These are phyloP conservation scores for Hydractinia symbiolongicarpus DNA, from an alignment of 30 jellyfish, hydroid and myxozoan species.

Conservation along the genomic window DNA sequence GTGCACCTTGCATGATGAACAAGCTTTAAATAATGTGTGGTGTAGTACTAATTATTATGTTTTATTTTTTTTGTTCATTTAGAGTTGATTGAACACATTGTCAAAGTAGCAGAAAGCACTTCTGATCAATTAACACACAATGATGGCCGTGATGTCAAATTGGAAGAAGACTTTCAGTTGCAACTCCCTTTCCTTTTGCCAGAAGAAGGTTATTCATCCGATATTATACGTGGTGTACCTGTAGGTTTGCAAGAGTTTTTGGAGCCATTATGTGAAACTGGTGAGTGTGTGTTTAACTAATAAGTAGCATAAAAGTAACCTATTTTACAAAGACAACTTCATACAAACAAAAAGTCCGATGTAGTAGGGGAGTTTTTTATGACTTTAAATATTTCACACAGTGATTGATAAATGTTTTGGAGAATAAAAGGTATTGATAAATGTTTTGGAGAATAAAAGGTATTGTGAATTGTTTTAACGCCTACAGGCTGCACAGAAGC, in stretches of 20 bases:
- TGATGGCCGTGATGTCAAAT: constrained; percentile 90
- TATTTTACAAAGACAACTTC: too few relatives aligned
- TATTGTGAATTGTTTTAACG: too few relatives aligned
- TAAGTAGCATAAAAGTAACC: neutral
- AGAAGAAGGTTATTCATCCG: constrained; percentile 96
- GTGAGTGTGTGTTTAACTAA: constrained; percentile 27
- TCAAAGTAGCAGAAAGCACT: constrained; percentile 80
- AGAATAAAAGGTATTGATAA: too few relatives aligned
- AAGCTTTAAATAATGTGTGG: too few relatives aligned
- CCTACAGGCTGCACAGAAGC: too few relatives aligned
- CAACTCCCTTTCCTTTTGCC: constrained; percentile 89
- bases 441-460: too few relatives aligned
- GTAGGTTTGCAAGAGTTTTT: constrained; percentile 90
- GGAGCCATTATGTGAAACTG: constrained; percentile 70
- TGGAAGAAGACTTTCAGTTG: constrained; percentile 83
- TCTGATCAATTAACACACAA: constrained; percentile 84
- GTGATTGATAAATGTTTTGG: too few relatives aligned
- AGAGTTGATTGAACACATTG: constrained; percentile 85
- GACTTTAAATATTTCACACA: too few relatives aligned
- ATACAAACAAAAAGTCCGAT: too few relatives aligned
- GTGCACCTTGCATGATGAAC: too few relatives aligned
- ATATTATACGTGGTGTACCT: constrained; percentile 95
- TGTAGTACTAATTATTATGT: neutral
- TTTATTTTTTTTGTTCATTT: neutral
- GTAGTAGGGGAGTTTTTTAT: too few relatives aligned